Evolutionary conservation across 2,888 invertebrate species (phyloP).

Genomic region (Sicus ferrugineus): DNA sequence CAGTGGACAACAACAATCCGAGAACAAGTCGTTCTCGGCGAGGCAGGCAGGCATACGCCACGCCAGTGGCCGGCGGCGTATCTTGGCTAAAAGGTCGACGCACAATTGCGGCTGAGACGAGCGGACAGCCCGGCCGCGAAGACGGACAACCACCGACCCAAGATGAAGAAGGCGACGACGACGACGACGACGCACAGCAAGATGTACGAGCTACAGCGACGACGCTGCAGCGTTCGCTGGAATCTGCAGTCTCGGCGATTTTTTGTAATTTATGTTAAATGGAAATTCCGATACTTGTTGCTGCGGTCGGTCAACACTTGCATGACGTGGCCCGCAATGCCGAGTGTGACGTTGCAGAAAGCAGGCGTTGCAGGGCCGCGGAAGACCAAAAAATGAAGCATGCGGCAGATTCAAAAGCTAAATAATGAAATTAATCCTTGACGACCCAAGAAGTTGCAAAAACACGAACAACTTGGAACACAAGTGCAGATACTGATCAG

Average conservation of each 20-base stretch:
- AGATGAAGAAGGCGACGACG: background rate
- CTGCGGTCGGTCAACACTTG: constrained; percentile 28
- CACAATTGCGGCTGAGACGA: constrained; percentile 17
- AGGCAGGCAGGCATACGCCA: constrained; percentile 35
- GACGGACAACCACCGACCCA: background rate
- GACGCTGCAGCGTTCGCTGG: constrained; percentile 19
- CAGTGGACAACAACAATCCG: constrained; percentile 15
- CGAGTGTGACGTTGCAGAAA: constrained; percentile 42
- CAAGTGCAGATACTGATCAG: constrained; percentile 49
- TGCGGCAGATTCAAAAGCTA: constrained; percentile 56
- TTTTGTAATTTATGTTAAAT: constrained; percentile 60
- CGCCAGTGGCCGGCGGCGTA: constrained; percentile 32
- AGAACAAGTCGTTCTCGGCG: constrained; percentile 35
- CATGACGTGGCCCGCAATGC: constrained; percentile 45
- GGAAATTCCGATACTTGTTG: constrained; percentile 58
- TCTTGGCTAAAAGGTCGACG: constrained; percentile 46
- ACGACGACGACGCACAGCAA: too few relatives aligned
- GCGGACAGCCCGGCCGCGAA: background rate
- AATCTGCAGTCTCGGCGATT: constrained; percentile 40
- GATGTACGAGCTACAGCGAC: constrained; percentile 20
- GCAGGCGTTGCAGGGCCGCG: constrained; percentile 24
- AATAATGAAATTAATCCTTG: constrained; percentile 64
- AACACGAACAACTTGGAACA: background rate
- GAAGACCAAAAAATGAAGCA: constrained; percentile 41
- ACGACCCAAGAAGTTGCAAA: constrained; percentile 44